Percentiles rank a stretch among this genome's conserved stretches.
These are phyloP conservation scores for Cyrtodaria siliqua DNA, from an alignment of 2,888 invertebrate genomes.

Conservation along the genomic window DNA sequence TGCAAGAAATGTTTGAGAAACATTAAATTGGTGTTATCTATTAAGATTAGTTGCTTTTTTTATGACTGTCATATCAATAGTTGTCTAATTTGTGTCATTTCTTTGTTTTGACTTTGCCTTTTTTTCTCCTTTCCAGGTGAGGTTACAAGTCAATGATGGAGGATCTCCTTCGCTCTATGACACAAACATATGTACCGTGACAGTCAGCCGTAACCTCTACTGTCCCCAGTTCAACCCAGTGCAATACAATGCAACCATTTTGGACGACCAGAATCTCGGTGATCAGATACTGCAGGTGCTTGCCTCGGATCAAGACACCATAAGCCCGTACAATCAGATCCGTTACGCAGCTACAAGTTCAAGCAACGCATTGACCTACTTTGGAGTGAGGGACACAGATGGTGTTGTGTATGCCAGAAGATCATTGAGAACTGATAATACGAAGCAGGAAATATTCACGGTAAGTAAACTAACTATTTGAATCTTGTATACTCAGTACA, in stretches of 20 bases:
- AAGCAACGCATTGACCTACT: constrained; percentile 69
- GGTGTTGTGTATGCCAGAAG: constrained; percentile 74
- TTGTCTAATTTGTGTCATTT: too few relatives aligned
- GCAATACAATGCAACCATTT: constrained; percentile 65
- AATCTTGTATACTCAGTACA: too few relatives aligned
- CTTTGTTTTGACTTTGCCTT: too few relatives aligned
- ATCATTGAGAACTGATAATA: constrained; percentile 65
- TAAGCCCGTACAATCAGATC: constrained; percentile 74
- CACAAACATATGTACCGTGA: constrained; percentile 69
- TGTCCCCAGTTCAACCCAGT: constrained; percentile 60
- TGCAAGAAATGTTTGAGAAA: too few relatives aligned
- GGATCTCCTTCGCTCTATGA: constrained; percentile 74
- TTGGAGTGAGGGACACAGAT: constrained; percentile 68
- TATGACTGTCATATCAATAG: too few relatives aligned
- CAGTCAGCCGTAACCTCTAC: constrained; percentile 71
- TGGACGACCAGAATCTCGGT: constrained; percentile 74
- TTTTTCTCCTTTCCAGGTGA: constrained; percentile 67
- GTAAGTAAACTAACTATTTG: too few relatives aligned
- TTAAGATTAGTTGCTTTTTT: too few relatives aligned
- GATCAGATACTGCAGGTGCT: constrained; percentile 60
- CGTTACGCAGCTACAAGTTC: constrained; percentile 72
- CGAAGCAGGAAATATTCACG: constrained; percentile 49
- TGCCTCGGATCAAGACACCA: constrained; percentile 75
- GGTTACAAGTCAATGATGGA: constrained; percentile 76
- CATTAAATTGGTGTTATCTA: too few relatives aligned